A percentile compares a stretch with the other conserved stretches of the same genome.
Conservation (phyloP, 1,140 invertebrate species). For the Meloidogyne exigua region DNA sequence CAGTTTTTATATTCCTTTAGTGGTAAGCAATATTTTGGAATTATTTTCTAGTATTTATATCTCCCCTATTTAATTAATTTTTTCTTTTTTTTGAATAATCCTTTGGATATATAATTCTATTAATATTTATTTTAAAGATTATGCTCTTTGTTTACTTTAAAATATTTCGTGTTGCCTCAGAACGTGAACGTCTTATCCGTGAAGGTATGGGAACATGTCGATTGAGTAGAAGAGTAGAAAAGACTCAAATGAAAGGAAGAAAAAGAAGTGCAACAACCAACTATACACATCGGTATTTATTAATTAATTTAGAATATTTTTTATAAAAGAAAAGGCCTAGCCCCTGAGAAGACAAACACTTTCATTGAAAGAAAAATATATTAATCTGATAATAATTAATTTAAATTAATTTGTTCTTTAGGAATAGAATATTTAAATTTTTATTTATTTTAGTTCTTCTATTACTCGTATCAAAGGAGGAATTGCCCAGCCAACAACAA, state of each 20-base stretch:
- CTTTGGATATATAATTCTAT: too few species aligned
- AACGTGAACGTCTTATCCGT: conserved; percentile 58
- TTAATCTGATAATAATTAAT: neutral
- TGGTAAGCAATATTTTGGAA: conserved; percentile 47
- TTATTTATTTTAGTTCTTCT: neutral
- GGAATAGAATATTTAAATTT: too few species aligned
- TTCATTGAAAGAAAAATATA: too few species aligned
- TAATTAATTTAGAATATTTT: neutral
- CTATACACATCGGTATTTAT: conserved; percentile 20
- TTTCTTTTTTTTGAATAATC: too few species aligned
- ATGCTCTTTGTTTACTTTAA: conserved; percentile 64
- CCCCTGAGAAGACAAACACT: too few species aligned
- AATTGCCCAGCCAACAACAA: conserved; percentile 11
- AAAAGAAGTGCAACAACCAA: conserved; percentile 42
- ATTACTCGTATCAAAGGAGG: conserved; percentile 6
- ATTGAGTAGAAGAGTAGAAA: conserved; percentile 52
- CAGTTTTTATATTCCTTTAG: conserved; percentile 60
- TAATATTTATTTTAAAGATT: conserved; percentile 32
- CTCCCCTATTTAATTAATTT: too few species aligned
- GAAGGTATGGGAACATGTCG: conserved; percentile 59
- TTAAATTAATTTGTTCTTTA: neutral
- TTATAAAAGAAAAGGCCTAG: too few species aligned
- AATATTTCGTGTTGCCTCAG: conserved; percentile 63
- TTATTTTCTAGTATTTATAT: neutral
- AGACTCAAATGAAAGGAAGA: conserved; percentile 45